These are phyloP conservation scores for Andrena camellia DNA, from an alignment of 2,888 invertebrate species.

Conservation along the genomic window DNA sequence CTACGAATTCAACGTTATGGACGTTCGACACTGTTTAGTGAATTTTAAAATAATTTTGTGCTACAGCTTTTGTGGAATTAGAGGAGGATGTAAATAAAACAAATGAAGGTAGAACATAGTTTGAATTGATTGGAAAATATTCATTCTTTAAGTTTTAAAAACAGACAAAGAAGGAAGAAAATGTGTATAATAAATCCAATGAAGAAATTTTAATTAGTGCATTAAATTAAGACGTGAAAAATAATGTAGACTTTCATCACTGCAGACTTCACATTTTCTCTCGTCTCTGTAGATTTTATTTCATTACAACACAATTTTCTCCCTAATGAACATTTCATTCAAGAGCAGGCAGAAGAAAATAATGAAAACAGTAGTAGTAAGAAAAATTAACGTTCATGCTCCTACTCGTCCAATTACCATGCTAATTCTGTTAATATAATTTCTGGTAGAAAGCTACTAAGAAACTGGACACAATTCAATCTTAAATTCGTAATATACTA, in stretches of 20 bases:
- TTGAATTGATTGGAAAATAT: too few species aligned
- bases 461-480: too few species aligned
- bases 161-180: too few species aligned
- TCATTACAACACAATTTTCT: constrained; percentile 8
- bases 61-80: too few species aligned
- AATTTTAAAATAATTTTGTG: neutral
- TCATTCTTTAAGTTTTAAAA: too few species aligned
- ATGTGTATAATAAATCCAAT: too few species aligned
- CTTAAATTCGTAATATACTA: neutral
- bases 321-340: neutral
- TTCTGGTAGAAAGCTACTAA: too few species aligned
- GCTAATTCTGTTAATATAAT: too few species aligned
- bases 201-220: too few species aligned
- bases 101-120: too few species aligned
- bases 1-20: too few species aligned
- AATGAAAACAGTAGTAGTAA: neutral
- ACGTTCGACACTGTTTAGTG: neutral
- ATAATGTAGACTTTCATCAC: neutral
- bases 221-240: neutral
- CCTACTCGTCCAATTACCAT: neutral
- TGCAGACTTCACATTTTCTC: constrained; percentile 4
- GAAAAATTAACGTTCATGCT: neutral
- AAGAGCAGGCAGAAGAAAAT: neutral
- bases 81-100: too few species aligned
- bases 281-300: constrained; percentile 4